Evolutionary conservation across 2,888 invertebrate genomes (phyloP).

Genomic region (Papilio gigon): DNA sequence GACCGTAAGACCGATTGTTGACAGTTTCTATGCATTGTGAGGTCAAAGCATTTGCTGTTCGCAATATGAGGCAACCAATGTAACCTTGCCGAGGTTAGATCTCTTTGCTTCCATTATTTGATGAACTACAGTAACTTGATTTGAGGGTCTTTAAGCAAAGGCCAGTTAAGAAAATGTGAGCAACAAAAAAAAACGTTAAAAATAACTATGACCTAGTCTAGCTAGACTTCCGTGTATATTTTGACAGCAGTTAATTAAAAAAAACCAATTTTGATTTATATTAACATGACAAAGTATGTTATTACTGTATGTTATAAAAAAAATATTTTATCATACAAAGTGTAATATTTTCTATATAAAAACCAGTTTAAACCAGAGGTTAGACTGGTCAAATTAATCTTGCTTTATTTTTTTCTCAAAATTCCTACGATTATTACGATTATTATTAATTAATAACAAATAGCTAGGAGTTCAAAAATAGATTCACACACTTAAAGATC

Average conservation of each 20-base stretch:
- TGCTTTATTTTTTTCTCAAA: background rate
- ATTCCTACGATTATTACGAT: background rate
- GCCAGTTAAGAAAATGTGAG: background rate
- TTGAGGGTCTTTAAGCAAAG: background rate
- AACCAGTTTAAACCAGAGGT: background rate
- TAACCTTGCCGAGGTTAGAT: constrained; percentile 4
- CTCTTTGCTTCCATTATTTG: constrained; percentile 1
- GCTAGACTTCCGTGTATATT: background rate
- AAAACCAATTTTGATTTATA: background rate
- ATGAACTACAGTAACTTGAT: constrained; percentile 7
- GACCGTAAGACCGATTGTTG: background rate
- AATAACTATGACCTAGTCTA: background rate
- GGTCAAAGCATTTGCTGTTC: background rate
- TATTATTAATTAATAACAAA: too few species aligned
- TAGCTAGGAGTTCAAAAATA: background rate
- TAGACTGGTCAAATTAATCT: background rate
- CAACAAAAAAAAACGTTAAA: background rate
- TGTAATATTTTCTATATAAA: background rate
- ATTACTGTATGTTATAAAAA: too few species aligned
- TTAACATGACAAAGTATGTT: background rate
- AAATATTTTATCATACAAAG: too few species aligned
- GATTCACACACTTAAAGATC: background rate
- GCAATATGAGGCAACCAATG: constrained; percentile 13
- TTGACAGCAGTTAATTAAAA: background rate
- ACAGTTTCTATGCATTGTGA: background rate